These are phyloP conservation scores for Mamestra configurata DNA, from an alignment of 1,140 invertebrate species.

Conservation along the genomic window DNA sequence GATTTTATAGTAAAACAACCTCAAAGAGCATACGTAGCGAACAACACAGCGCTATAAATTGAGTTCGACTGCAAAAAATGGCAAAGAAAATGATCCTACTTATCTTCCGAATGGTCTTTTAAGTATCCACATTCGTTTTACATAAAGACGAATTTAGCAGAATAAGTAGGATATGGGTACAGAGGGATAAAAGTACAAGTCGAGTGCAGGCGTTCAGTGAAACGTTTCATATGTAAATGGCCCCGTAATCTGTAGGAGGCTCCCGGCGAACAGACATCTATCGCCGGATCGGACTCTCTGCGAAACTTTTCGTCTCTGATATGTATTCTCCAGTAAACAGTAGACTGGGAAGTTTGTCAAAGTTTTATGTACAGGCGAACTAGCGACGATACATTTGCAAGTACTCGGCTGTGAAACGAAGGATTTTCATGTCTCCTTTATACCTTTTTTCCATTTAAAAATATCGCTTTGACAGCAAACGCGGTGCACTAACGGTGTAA, in stretches of 20 bases:
- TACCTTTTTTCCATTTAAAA: slow-evolving; percentile 47
- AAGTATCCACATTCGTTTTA: slow-evolving; percentile 61
- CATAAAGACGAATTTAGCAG: slow-evolving; percentile 66
- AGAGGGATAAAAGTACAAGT: slow-evolving; percentile 75
- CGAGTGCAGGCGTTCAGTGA: slow-evolving; percentile 77
- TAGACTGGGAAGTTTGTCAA: slow-evolving; percentile 60
- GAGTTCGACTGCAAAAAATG: slow-evolving; percentile 50
- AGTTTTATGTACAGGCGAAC: slow-evolving; percentile 42
- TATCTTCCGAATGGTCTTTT: slow-evolving; percentile 57
- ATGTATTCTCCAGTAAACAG: slow-evolving; percentile 61
- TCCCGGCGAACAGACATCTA: slow-evolving; percentile 75
- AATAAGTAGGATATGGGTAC: slow-evolving; percentile 68
- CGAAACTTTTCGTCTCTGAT: slow-evolving; percentile 72
- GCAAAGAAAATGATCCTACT: slow-evolving; percentile 52
- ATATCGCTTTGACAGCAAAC: slow-evolving; percentile 32
- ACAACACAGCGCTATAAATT: slow-evolving; percentile 40
- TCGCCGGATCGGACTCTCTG: slow-evolving; percentile 73
- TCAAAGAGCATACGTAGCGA: neutral
- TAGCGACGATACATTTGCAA: slow-evolving; percentile 35
- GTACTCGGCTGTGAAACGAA: slow-evolving; percentile 29
- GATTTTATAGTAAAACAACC: slow-evolving; percentile 15
- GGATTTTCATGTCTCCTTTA: slow-evolving; percentile 26
- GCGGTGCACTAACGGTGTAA: neutral
- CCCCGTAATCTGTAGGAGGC: slow-evolving; percentile 79
- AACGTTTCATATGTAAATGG: slow-evolving; percentile 86